Base-by-base conservation (phyloP, 2,113 vertebrate species). In the Trichechus manatus region DNA sequence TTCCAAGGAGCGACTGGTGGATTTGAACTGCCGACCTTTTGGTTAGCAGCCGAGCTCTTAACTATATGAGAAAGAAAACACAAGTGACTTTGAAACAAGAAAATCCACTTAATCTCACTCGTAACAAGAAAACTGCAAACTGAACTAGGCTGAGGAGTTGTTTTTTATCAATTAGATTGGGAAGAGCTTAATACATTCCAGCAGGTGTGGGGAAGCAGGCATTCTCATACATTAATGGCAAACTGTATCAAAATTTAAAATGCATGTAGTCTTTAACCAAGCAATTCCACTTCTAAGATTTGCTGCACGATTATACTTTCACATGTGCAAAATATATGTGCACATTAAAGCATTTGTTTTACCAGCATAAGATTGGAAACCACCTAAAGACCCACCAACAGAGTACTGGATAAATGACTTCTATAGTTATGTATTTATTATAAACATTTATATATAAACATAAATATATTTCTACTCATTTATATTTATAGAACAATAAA, bases 401-500 rank as follows among this genome's bases (percentile, higher is more conserved):
- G 22, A 63, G 25, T 80, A 68, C 11, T 53, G 27, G n/a, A 33
- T 87, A 15, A 22, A 66, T 44, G 9, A 79, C 2, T 15, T 36
- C 68, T 72, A 36, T 72, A 11, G 33, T 68, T 68, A 72, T 19
- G 29, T 31, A 72, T 72, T 19, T 15, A 85, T 42, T 44, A 8
- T 6, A 63, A 75, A 42, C 70, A 70, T 64, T 93, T 96, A 75
- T n/a, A 79, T 42, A 33, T 33, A 29, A 39, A 44, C 81, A 33
- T 79, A 47, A 42, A 27, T 50, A 61, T 88, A 75, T 84, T 47
- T 36, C 7, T 5, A 10, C 6, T 31, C 44, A 29, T 17, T 31
- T 83, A 25, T 72, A 31, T 85, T 88, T 75, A 31, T 78, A 87
- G 53, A 96, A 78, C 20, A 83, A 39, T 31, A 94, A 42, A 33